A percentile compares a stretch with the other conserved stretches of the same genome.
Evolutionary conservation across 2,888 invertebrate species (phyloP).

Genomic region (Clitarchus hookeri): DNA sequence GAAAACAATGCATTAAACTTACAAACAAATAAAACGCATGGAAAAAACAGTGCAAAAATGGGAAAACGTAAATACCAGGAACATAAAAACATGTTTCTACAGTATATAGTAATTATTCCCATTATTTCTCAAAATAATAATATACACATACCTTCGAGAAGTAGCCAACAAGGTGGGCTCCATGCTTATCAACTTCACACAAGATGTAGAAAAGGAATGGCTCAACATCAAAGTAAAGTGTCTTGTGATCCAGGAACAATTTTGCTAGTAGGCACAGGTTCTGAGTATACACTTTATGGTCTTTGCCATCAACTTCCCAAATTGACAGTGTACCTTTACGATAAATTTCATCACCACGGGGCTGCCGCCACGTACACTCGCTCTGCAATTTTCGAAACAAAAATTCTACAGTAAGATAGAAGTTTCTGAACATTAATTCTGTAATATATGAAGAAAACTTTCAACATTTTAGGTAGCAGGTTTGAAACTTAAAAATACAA

Average conservation of each 20-base stretch:
- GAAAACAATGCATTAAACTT: no score
- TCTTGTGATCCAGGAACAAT: conserved; percentile 96
- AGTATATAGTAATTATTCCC: background rate
- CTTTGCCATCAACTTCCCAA: conserved; percentile 97
- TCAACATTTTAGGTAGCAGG: no score
- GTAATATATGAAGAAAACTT: no score
- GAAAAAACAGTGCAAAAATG: no score
- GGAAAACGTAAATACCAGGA: no score
- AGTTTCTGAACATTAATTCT: no score
- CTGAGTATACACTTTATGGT: conserved; percentile 95
- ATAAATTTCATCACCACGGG: conserved; percentile 96
- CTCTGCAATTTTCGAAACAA: conserved; percentile 58
- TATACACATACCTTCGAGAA: conserved; percentile 81
- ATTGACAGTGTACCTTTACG: conserved; percentile 92
- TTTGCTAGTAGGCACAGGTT: conserved; percentile 95
- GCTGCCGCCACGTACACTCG: conserved; percentile 86
- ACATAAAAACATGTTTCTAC: no score
- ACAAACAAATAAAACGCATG: no score
- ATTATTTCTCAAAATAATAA: no score
- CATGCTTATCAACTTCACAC: conserved; percentile 92
- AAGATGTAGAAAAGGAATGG: conserved; percentile 96
- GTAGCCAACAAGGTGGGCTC: conserved; percentile 94
- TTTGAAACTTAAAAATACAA: no score
- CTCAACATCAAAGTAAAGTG: conserved; percentile 96
- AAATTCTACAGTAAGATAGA: conserved; percentile 25